Evolutionary conservation across 2,797 vertebrate genomes (phyloP).

Genomic region (Coluber constrictor): DNA sequence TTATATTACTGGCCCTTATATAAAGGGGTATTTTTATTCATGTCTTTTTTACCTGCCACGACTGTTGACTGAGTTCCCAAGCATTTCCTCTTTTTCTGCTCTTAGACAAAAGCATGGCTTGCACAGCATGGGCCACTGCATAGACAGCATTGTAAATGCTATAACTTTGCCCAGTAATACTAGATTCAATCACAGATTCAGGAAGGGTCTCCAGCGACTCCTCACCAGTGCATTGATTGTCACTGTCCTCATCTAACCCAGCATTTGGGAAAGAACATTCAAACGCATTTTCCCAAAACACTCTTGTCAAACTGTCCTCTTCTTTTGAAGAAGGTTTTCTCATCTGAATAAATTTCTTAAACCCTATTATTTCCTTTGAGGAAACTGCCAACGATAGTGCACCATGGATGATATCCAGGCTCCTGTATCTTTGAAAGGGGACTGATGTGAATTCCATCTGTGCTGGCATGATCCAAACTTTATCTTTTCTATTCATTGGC

Average conservation of each 20-base stretch:
- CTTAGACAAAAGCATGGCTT: neutral
- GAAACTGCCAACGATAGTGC: neutral
- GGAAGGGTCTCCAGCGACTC: neutral
- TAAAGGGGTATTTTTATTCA: neutral
- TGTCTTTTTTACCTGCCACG: neutral
- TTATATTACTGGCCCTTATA: neutral
- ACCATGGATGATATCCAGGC: neutral
- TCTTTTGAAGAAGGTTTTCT: no score
- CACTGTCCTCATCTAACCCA: no score
- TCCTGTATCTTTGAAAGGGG: neutral
- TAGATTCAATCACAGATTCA: neutral
- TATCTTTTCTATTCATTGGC: neutral
- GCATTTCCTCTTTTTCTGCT: neutral
- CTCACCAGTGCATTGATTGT: neutral
- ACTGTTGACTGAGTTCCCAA: neutral
- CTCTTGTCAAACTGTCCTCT: no score
- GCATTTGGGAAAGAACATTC: neutral
- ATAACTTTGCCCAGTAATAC: neutral
- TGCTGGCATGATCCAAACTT: neutral
- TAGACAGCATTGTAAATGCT: neutral
- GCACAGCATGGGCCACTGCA: neutral
- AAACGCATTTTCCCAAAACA: no score
- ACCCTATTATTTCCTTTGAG: neutral
- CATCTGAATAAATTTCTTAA: neutral
- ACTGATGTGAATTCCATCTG: slow-evolving; percentile 11